Base-by-base conservation (phyloP, 1,140 invertebrate genomes). In the Trichonephila clavata region DNA sequence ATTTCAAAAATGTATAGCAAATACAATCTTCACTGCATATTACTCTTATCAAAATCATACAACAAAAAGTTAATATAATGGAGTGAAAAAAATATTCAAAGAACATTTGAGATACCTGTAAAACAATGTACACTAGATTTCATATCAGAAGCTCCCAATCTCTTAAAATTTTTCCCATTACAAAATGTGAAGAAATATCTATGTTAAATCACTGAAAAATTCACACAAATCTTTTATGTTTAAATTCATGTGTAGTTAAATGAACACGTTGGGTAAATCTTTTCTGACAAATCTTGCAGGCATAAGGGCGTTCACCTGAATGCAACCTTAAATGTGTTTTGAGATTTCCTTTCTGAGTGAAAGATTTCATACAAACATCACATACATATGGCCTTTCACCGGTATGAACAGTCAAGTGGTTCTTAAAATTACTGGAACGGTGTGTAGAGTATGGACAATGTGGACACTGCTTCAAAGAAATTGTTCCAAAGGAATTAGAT, bases 291-390 rank as follows among this genome's bases (percentile, higher is more conserved):
- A 94, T 84, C 57, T 94, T 94, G 81, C 95, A 95, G 50, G 92
- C 92, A 81, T 94, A 95, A 2, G 95, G 94, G 65, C 94, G 95
- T 61, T 95, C 91, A 43, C 94, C 94, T 7, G 92, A 94, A 91
- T 95, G 94, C 16, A 81, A 92, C 20, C 90, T 63, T n/a, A 77
- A 21, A 61, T 94, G 94, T 27, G 95, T 60, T 61, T n/a, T 81
- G 59, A 95, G 95, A 16, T 95, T 95, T 95, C 99, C 98, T 27
- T 99, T 97, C 1, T 98, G 99, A 95, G 61, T 89, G 65, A 89
- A 89, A 68, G 65, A 68, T 68, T 68, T 68, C 21, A 24, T n/a
- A n/a, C 65, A 68, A 3, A 68, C 65, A 68, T 68, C 24, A 24
- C 65, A 68, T 68, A 68, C 14, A 13, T 68, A 68, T 14, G 65